These are phyloP conservation scores for Aspidiotus rigidus DNA, from an alignment of 2,888 invertebrate genomes.

Conservation along the genomic window DNA sequence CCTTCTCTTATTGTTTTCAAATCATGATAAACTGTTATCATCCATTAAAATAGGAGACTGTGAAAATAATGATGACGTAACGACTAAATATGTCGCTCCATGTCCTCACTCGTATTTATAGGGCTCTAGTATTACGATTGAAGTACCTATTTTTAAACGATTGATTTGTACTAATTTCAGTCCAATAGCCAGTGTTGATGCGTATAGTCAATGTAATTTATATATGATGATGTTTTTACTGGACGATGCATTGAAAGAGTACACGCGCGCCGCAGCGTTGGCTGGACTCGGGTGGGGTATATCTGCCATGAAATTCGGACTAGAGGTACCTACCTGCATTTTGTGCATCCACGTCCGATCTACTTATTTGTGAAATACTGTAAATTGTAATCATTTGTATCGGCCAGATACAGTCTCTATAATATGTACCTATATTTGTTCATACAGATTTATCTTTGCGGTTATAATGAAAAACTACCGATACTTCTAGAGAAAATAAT, in stretches of 20 bases:
- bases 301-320: slow-evolving; percentile 69
- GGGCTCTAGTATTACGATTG: too few relatives aligned
- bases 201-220: slow-evolving; percentile 70
- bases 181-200: slow-evolving; percentile 78
- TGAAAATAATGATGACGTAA: too few relatives aligned
- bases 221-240: slow-evolving; percentile 74
- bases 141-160: background rate
- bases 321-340: slow-evolving; percentile 73
- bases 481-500: slow-evolving; percentile 76
- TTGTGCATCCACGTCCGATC: background rate
- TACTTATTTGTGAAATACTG: too few relatives aligned
- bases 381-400: too few relatives aligned
- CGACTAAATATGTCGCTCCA: too few relatives aligned
- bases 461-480: slow-evolving; percentile 84
- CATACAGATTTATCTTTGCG: slow-evolving; percentile 65
- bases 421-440: background rate
- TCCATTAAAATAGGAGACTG: too few relatives aligned
- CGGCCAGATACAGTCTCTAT: too few relatives aligned
- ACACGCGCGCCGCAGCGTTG: slow-evolving; percentile 82
- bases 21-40: too few relatives aligned
- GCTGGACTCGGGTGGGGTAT: slow-evolving; percentile 78
- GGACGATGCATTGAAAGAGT: slow-evolving; percentile 81
- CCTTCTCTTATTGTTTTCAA: too few relatives aligned
- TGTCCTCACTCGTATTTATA: too few relatives aligned
- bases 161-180: slow-evolving; percentile 45